Conservation (phyloP, 2,113 vertebrate genomes). For the Pristiophorus japonicus region DNA sequence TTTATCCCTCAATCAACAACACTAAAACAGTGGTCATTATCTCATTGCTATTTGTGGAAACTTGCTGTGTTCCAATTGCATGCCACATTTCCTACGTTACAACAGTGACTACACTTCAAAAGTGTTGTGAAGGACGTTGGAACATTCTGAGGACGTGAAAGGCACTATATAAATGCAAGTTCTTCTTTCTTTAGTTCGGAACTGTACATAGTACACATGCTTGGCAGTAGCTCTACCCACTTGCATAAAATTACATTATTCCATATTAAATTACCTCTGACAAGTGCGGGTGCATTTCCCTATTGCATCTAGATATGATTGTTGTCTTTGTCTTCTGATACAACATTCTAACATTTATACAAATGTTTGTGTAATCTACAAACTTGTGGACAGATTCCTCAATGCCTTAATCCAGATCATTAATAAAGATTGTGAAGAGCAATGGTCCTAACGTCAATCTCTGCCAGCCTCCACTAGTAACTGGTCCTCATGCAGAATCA, state of each 20-base stretch:
- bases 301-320: background rate
- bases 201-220: background rate
- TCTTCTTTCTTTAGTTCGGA: background rate
- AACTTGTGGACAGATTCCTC: background rate
- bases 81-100: background rate
- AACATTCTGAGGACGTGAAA: background rate
- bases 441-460: background rate
- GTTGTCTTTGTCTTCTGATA: background rate
- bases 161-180: background rate
- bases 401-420: background rate
- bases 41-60: background rate
- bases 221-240: background rate
- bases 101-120: background rate
- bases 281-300: background rate
- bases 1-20: background rate
- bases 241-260: background rate
- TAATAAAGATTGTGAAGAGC: background rate
- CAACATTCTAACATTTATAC: background rate
- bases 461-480: background rate
- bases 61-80: background rate
- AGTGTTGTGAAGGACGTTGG: background rate
- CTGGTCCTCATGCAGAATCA: background rate
- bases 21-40: background rate
- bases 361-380: background rate
- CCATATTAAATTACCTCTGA: background rate